Conservation (phyloP, 2,888 invertebrate genomes). For the Rapana venosa region DNA sequence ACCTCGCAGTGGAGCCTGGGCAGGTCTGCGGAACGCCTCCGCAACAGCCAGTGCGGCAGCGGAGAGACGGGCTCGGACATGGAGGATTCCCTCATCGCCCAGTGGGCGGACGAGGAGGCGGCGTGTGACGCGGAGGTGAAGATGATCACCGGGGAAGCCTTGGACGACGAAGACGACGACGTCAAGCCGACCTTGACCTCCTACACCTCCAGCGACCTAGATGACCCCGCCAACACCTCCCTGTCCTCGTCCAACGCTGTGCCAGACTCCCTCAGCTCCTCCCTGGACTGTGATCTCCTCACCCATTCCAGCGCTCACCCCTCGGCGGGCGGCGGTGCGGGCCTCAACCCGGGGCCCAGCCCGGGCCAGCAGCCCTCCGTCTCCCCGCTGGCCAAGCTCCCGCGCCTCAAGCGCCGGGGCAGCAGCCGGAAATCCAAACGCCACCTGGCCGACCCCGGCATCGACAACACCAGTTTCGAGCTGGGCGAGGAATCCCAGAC, state of each 20-base stretch:
- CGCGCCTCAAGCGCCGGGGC: conserved; percentile 38
- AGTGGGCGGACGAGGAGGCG: conserved; percentile 72
- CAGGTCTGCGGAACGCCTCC: conserved; percentile 44
- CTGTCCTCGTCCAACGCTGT: conserved; percentile 44
- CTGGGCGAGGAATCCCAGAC: conserved; percentile 51
- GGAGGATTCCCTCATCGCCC: conserved; percentile 66
- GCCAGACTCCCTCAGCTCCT: conserved; percentile 44
- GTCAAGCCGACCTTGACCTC: conserved; percentile 54
- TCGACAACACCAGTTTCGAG: conserved; percentile 60
- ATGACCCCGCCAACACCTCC: conserved; percentile 53
- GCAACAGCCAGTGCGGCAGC: conserved; percentile 47
- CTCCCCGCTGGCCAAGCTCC: conserved; percentile 30
- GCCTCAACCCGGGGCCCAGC: background rate
- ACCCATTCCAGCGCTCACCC: conserved; percentile 45
- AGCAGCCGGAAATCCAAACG: conserved; percentile 33
- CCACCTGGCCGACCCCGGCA: conserved; percentile 50
- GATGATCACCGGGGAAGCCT: conserved; percentile 68
- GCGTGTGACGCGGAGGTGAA: conserved; percentile 73
- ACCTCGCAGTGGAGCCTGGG: conserved; percentile 38
- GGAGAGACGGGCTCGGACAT: conserved; percentile 60
- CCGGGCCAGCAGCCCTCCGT: conserved; percentile 18
- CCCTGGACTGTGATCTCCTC: conserved; percentile 29
- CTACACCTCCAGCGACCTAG: conserved; percentile 55
- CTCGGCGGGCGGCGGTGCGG: background rate
- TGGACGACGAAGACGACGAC: conserved; percentile 62